These are phyloP conservation scores for Drosophila bipectinata DNA, from an alignment of 1,140 invertebrate genomes.

Conservation along the genomic window DNA sequence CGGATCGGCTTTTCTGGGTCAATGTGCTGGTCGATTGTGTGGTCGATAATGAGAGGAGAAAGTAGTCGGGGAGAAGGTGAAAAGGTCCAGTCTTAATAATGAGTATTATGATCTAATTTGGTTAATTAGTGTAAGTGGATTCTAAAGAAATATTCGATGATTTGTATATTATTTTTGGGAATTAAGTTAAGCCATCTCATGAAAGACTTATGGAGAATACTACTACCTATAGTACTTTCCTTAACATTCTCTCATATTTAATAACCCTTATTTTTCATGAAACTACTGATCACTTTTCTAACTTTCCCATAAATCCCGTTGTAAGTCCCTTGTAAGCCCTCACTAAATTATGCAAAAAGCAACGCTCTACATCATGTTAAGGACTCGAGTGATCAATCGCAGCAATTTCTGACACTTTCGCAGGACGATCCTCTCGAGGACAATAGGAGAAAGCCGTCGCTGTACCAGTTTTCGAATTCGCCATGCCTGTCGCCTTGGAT, in stretches of 20 bases:
- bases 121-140: not conserved
- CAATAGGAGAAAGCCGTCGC: conserved; percentile 32
- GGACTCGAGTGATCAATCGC: conserved; percentile 73
- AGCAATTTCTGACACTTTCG: conserved; percentile 62
- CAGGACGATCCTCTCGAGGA: conserved; percentile 17
- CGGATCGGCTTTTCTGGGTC: conserved; percentile 49
- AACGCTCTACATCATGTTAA: conserved; percentile 65
- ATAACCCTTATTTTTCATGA: not conserved
- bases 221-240: not conserved
- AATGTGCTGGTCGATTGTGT: conserved; percentile 21
- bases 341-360: conserved; percentile 73
- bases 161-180: not conserved
- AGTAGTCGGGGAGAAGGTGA: conserved; percentile 20
- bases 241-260: not conserved
- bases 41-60: conserved; percentile 16
- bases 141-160: not conserved
- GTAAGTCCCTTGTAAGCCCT: conserved; percentile 68
- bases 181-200: too few species aligned
- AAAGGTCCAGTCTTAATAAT: conserved; percentile 17
- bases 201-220: not conserved
- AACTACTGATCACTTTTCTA: conserved; percentile 39
- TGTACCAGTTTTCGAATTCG: conserved; percentile 66
- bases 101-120: conserved; percentile 9
- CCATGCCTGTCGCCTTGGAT: conserved; percentile 57
- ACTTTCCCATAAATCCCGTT: conserved; percentile 48